phyloP scores from a whole-genome alignment of 53 echinoderm and acorn worm genomes.

The Astropecten irregularis region DNA sequence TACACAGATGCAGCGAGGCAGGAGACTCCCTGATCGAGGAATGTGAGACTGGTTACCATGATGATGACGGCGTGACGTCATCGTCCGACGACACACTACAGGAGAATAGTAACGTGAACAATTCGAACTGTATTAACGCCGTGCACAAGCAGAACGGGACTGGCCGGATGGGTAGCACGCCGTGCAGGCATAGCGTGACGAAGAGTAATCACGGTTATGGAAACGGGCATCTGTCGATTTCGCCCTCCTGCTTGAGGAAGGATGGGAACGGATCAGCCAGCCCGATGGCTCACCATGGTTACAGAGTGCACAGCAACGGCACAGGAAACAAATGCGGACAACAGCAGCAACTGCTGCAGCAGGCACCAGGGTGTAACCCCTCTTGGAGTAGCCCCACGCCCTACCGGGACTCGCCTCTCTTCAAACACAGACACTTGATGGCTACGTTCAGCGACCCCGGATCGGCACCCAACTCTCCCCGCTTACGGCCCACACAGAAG shows the following conservation, averaged over 20 bases:
- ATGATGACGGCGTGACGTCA: conserved; percentile 42
- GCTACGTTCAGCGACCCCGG: conserved; percentile 45
- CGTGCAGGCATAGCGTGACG: conserved; percentile 25
- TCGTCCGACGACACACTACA: conserved; percentile 39
- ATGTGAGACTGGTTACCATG: conserved; percentile 60
- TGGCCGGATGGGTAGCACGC: neutral
- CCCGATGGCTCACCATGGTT: conserved; percentile 33
- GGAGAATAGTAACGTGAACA: conserved; percentile 60
- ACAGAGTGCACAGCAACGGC: conserved; percentile 23
- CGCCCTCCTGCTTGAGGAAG: conserved; percentile 21
- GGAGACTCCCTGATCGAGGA: conserved; percentile 60
- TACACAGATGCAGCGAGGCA: conserved; percentile 51
- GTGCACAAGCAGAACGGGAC: conserved; percentile 5
- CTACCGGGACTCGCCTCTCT: conserved; percentile 11
- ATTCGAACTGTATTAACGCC: conserved; percentile 60
- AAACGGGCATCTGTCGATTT: conserved; percentile 16
- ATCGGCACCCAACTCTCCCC: conserved; percentile 29
- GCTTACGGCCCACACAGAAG: neutral
- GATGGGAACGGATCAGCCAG: conserved; percentile 43
- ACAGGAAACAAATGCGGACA: neutral
- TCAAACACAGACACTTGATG: conserved; percentile 41
- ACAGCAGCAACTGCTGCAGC: conserved; percentile 25
- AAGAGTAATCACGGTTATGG: neutral
- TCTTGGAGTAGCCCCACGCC: conserved; percentile 1
- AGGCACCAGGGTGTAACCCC: neutral